Evolutionary conservation across 2,797 vertebrate species (phyloP).

Genomic region (Pangasius krempfi): DNA sequence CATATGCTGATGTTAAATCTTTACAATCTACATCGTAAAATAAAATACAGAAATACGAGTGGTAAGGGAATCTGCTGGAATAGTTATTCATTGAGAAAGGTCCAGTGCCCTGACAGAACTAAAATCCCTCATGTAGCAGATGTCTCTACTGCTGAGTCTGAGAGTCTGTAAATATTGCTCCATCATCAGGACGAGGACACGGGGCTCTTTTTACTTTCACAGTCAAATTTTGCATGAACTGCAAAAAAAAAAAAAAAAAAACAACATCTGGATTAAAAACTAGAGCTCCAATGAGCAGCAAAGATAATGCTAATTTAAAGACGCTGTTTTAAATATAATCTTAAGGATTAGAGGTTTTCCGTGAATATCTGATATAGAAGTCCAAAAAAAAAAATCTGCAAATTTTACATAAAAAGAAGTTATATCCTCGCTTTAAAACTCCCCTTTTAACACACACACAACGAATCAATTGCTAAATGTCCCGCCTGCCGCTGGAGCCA

Average conservation of each 20-base stretch:
- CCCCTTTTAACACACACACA: background rate
- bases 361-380: background rate
- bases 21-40: background rate
- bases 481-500: background rate
- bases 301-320: background rate
- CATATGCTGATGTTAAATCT: background rate
- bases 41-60: background rate
- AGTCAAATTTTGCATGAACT: background rate
- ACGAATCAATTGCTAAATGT: background rate
- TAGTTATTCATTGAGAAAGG: background rate
- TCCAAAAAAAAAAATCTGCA: background rate
- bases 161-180: slow-evolving; percentile 11
- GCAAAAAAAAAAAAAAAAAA: background rate
- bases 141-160: background rate
- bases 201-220: background rate
- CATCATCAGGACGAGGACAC: background rate
- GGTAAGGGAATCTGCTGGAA: background rate
- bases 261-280: background rate
- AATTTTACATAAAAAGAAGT: background rate
- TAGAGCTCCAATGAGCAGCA: background rate
- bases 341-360: background rate
- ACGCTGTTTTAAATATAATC: background rate
- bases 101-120: background rate
- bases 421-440: background rate
- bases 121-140: slow-evolving; percentile 1